Evolutionary conservation across 2,888 invertebrate genomes (phyloP), one percentile per base, ranked within the genome.

Genomic region (Athripsodes cinereus): DNA sequence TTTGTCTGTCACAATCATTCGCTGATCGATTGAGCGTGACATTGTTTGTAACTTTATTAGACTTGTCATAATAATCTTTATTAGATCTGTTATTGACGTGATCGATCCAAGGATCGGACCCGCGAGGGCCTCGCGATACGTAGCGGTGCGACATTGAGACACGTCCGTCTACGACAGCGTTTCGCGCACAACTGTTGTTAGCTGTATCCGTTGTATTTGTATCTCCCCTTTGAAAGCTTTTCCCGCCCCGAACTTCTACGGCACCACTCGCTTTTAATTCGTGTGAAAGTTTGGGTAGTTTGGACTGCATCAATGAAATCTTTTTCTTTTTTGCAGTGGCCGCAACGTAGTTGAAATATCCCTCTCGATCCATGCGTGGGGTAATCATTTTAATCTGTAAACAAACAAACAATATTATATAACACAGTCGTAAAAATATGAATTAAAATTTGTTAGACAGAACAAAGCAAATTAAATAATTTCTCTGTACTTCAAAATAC

Each of bases 321-420:
- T 76, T 78, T 69, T 79, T 79, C 70, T 79, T 79, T 68, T 79
- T 79, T n/a, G 78, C 79, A 2, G 78, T 77, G 1, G 78, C 72
- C 8, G 76, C 66, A 40, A 75, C 74, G 72, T 76, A 76, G 71
- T 73, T 77, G 67, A 78, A 79, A 67, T 77, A 79, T 47, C 79
- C 79, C 66, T 75, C 78, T 59, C 73, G 71, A 66, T 79, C 79
- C 77, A 79, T 76, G 69, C 73, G 77, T 20, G 79, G 79, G 0
- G 74, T 76, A 2, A 73, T 72, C 58, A 75, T 72, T 68, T 78
- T 79, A 55, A 78, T 75, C 79, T 79, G 74, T n/a, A 60, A 58
- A 52, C 8, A 22, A 22, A 26, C 5, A 48, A 54, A 54, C 10
- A 54, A 2, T 40, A 53, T n/a, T 40, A 35, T 35, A 40, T 20